Percentiles rank a stretch among this genome's conserved stretches.
Conservation (phyloP, 1,140 invertebrate species). For the Pseudomyrmex cubaensis region DNA sequence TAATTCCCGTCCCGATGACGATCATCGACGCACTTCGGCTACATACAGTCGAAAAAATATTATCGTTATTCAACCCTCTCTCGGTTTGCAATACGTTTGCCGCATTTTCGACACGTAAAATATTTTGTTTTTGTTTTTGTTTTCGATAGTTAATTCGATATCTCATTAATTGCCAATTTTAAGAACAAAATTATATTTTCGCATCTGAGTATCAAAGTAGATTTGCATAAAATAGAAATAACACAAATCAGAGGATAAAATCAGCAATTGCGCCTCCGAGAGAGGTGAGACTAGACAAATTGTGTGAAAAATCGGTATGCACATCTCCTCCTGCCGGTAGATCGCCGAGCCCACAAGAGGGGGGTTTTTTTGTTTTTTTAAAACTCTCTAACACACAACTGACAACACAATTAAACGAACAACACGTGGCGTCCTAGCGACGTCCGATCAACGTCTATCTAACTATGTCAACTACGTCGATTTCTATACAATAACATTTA, state of each 20-base stretch:
- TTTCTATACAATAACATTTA: conserved; percentile 58
- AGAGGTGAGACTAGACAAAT: too few species aligned
- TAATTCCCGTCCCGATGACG: conserved; percentile 51
- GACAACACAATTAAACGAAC: conserved; percentile 56
- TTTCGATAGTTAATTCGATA: neutral
- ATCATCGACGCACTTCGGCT: conserved; percentile 54
- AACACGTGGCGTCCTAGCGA: conserved; percentile 49
- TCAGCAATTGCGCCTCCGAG: too few species aligned
- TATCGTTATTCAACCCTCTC: conserved; percentile 31
- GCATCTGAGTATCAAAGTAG: too few species aligned
- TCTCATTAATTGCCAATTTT: too few species aligned
- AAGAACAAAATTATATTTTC: too few species aligned
- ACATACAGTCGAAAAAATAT: conserved; percentile 42
- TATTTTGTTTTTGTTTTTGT: neutral
- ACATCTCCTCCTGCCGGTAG: neutral
- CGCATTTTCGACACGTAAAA: neutral
- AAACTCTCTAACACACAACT: conserved; percentile 50
- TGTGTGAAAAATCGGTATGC: too few species aligned
- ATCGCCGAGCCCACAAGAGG: conserved; percentile 19
- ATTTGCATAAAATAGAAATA: too few species aligned
- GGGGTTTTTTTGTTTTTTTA: neutral
- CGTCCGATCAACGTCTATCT: conserved; percentile 43
- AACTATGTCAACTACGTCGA: conserved; percentile 43
- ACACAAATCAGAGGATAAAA: too few species aligned
- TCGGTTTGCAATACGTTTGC: conserved; percentile 19